These are phyloP conservation scores for Pocillopora meandrina DNA, from an alignment of 92 coral and sea anemone species.

Conservation along the genomic window DNA sequence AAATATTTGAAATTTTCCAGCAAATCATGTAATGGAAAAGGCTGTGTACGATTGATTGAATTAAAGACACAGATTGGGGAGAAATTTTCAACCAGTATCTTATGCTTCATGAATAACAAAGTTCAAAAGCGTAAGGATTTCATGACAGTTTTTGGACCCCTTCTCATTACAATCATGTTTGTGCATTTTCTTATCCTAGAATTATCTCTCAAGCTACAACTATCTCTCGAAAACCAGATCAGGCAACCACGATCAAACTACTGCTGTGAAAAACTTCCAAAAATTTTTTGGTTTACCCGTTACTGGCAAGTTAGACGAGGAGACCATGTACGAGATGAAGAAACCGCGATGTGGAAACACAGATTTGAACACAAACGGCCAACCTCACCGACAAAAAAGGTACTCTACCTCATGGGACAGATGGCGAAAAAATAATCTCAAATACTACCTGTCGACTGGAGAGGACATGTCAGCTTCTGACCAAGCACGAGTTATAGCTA, in stretches of 20 bases:
- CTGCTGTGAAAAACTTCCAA: conserved; percentile 59
- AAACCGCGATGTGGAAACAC: conserved; percentile 69
- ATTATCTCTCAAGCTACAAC: conserved; percentile 11
- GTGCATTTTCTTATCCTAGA: background rate
- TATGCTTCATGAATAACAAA: too few species aligned
- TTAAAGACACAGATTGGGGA: too few species aligned
- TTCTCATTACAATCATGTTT: background rate
- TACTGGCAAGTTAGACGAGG: conserved; percentile 59
- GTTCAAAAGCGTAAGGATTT: too few species aligned
- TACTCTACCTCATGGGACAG: background rate
- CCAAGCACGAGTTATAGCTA: conserved; percentile 45
- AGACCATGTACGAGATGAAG: conserved; percentile 58
- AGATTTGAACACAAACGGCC: conserved; percentile 8
- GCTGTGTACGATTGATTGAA: too few species aligned
- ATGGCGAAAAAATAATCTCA: conserved; percentile 6
- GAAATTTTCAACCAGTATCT: too few species aligned
- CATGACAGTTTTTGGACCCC: too few species aligned
- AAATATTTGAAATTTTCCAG: too few species aligned
- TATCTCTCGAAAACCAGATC: conserved; percentile 52
- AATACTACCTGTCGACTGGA: conserved; percentile 48
- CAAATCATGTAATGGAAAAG: too few species aligned
- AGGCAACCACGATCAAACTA: conserved; percentile 47
- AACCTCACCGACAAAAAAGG: background rate
- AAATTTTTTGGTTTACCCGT: conserved; percentile 52
- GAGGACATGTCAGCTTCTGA: conserved; percentile 48